These are phyloP conservation scores for Punctoribates punctum DNA, from an alignment of 2,888 invertebrate species.

Conservation along the genomic window DNA sequence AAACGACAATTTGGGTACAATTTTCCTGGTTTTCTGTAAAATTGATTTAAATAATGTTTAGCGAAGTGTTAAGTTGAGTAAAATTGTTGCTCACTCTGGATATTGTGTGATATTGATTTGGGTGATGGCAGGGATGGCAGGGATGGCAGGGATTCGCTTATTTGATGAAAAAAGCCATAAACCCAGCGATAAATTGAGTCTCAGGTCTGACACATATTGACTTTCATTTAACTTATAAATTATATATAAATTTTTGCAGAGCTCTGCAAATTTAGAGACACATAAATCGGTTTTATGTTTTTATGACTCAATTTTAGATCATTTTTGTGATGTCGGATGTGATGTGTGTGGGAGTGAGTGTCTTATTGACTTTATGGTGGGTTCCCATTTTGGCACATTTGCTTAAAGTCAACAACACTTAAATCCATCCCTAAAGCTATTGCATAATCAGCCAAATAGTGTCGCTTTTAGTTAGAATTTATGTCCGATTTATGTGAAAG, in stretches of 20 bases:
- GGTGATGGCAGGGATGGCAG: not conserved
- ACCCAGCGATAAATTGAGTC: not conserved
- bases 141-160: not conserved
- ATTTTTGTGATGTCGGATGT: conserved; percentile 6
- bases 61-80: too few relatives aligned
- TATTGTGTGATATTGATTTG: too few relatives aligned
- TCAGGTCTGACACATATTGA: not conserved
- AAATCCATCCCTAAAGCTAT: not conserved
- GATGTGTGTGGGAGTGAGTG: conserved; percentile 32
- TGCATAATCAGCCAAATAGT: not conserved
- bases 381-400: conserved; percentile 29
- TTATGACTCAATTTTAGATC: conserved; percentile 24
- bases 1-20: too few relatives aligned
- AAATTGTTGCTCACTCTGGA: too few relatives aligned
- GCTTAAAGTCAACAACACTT: conserved; percentile 28
- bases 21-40: too few relatives aligned
- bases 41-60: too few relatives aligned
- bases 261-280: conserved; percentile 32
- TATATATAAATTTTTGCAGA: conserved; percentile 10
- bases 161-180: not conserved
- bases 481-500: not conserved
- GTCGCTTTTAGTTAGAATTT: not conserved
- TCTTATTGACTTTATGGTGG: conserved; percentile 3
- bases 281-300: conserved; percentile 12
- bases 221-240: conserved; percentile 22